These are phyloP conservation scores for Myotis vivesi DNA, from an alignment of 2,797 vertebrate species.

Conservation along the genomic window DNA sequence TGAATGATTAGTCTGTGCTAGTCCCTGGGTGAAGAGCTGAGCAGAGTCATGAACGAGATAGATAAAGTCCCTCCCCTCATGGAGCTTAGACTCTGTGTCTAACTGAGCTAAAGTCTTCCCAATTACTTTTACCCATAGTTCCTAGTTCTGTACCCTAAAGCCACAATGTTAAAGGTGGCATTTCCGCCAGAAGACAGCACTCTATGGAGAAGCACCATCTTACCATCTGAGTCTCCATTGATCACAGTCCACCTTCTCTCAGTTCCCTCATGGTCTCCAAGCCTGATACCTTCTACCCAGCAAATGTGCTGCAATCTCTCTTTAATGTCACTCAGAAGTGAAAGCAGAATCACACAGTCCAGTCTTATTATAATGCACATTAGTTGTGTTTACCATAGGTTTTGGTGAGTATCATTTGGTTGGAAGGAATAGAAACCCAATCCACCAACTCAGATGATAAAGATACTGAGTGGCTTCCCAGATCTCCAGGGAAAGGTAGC, in stretches of 20 bases:
- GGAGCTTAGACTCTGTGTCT: not conserved
- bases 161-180: not conserved
- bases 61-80: not conserved
- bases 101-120: not conserved
- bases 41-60: not conserved
- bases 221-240: not conserved
- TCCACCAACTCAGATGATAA: not conserved
- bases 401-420: not conserved
- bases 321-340: not conserved
- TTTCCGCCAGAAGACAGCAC: not conserved
- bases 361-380: not conserved
- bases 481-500: not conserved
- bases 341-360: not conserved
- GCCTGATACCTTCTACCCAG: too few relatives aligned
- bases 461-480: not conserved
- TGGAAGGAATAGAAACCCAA: not conserved
- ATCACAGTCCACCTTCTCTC: not conserved
- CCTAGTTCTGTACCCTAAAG: not conserved
- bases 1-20: not conserved
- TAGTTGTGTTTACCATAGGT: not conserved
- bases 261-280: not conserved
- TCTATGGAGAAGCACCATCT: not conserved
- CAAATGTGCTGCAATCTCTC: not conserved
- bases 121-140: not conserved
- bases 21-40: not conserved